Base-by-base conservation (phyloP, 2,113 vertebrate species). In the Nothobranchius furzeri region DNA sequence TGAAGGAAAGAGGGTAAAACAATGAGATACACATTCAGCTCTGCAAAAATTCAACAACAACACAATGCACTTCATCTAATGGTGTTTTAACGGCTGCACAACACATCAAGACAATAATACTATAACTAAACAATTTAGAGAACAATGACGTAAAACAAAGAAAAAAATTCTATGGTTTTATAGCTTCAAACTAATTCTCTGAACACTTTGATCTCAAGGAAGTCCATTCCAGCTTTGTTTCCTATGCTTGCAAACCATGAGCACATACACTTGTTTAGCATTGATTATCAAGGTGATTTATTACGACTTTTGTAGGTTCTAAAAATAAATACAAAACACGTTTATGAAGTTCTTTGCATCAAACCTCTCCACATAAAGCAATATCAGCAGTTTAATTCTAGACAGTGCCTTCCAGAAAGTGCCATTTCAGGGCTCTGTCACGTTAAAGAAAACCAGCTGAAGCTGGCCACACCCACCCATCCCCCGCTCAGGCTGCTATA, bases 211-310 rank as follows among this genome's bases (percentile, higher is more conserved):
- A 11, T 42, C 8, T 11, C 54, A 56, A 78, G 73, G 79, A 88
- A 87, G 75, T 70, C 55, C 54, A 65, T 73, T 73, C 68, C 48
- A 30, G 1, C 50, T 73, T 45, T 76, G 69, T 65, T 88, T 76
- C 20, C 30, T 74, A 53, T 78, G 50, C 70, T 85, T 90, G 75
- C 69, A 46, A 45, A 47, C 35, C 59, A 35, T 53, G 73, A 66
- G 74, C 40, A 60, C 10, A 20, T 42, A 25, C 43, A 46, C 20
- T 20, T 20, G 20, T 20, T 20, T 20, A 20, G 20, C 20, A 20
- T 20, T 20, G 20, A 20, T 20, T 20, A 20, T 20, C 1, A 20
- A 20, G 20, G 20, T 20, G 20, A 20, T 20, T 20, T 20, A 20
- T 20, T 20, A 20, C 20, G 20, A 20, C 20, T 20, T 20, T 20